Percentiles rank a stretch among this genome's conserved stretches.
Evolutionary conservation across 2,797 vertebrate species (phyloP).

Genomic region (Platalea minor): DNA sequence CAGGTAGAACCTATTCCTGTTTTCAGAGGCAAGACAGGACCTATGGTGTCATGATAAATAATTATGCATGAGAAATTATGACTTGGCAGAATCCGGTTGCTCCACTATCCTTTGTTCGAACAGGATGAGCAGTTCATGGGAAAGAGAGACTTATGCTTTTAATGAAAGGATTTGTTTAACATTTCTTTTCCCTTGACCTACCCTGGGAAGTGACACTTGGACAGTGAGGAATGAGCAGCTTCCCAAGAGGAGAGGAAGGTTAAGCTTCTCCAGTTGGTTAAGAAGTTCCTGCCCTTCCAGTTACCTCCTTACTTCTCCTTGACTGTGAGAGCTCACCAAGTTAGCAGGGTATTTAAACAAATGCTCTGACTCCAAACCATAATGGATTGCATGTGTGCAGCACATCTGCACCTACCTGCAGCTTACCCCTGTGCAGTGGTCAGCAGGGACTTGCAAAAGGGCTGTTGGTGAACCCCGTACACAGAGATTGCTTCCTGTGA

Average conservation of each 20-base stretch:
- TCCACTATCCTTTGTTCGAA: not conserved
- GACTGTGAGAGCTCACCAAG: not conserved
- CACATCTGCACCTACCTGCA: not conserved
- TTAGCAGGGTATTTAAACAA: not conserved
- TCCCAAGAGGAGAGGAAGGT: not conserved
- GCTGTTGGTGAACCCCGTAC: not conserved
- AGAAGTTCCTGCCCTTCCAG: not conserved
- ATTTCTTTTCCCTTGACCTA: not conserved
- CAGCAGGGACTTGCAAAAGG: not conserved
- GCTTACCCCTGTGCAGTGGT: not conserved
- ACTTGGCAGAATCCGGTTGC: not conserved
- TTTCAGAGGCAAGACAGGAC: constrained; percentile 9
- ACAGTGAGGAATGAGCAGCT: not conserved
- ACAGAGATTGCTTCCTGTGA: not conserved
- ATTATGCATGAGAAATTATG: not conserved
- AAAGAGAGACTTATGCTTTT: not conserved
- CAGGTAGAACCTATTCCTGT: not conserved
- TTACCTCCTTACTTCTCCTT: not conserved
- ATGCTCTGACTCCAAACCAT: not conserved
- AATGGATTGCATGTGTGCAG: not conserved
- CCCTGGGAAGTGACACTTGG: not conserved
- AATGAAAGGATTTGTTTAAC: not conserved
- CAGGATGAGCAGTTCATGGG: not conserved
- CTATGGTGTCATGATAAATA: constrained; percentile 8
- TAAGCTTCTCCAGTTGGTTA: not conserved